Conservation (phyloP, 1,140 invertebrate species). For the Heterodera schachtii region DNA sequence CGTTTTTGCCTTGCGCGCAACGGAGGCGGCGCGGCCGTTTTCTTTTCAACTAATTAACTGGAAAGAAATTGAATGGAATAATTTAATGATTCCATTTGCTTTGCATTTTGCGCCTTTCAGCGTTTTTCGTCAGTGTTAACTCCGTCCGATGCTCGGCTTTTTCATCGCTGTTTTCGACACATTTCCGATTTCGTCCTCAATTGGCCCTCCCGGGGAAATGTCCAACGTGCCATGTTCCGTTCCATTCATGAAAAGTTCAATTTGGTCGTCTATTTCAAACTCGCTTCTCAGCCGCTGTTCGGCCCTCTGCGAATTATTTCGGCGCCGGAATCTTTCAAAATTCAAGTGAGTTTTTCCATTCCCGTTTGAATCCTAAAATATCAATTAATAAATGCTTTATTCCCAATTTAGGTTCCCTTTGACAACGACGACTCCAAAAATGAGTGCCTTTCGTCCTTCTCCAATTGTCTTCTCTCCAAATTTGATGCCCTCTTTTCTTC, state of each 20-base stretch:
- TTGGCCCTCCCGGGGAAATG: slow-evolving; percentile 31
- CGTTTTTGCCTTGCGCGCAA: too few relatives aligned
- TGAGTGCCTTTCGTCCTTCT: slow-evolving; percentile 33
- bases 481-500: slow-evolving; percentile 37
- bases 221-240: slow-evolving; percentile 4
- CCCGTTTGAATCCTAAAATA: not conserved
- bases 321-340: slow-evolving; percentile 24
- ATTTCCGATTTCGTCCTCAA: slow-evolving; percentile 40
- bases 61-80: too few relatives aligned
- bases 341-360: slow-evolving; percentile 18
- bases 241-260: slow-evolving; percentile 46
- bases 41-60: too few relatives aligned
- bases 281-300: slow-evolving; percentile 29
- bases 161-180: slow-evolving; percentile 48
- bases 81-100: too few relatives aligned
- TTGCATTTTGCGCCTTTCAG: slow-evolving; percentile 31
- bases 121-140: slow-evolving; percentile 38
- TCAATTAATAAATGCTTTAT: not conserved
- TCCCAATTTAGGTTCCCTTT: not conserved
- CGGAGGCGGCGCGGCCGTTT: too few relatives aligned
- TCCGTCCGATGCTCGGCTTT: slow-evolving; percentile 43
- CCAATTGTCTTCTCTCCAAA: slow-evolving; percentile 35
- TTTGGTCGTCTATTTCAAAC: slow-evolving; percentile 48
- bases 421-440: slow-evolving; percentile 9
- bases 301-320: slow-evolving; percentile 32